Base-by-base conservation (phyloP, 1,140 invertebrate species). In the Lepidotrigona ventralis region DNA sequence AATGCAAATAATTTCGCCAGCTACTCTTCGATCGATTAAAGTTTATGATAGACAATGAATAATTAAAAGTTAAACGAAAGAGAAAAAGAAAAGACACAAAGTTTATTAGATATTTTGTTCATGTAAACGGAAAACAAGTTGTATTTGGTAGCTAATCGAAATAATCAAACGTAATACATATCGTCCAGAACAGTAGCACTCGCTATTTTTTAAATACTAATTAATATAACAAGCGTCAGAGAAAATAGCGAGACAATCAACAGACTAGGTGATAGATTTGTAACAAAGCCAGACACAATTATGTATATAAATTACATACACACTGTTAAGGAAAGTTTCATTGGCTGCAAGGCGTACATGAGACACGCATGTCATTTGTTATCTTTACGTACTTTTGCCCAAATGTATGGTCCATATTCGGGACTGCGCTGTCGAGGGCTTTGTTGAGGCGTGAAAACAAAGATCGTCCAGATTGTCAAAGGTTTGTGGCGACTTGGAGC, bases 241-340 rank as follows among this genome's bases (percentile, higher is more conserved):
- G 78, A 54, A 85, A 88, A 86, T 81, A 70, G 81, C 70, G 53
- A 70, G 64, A 76, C 79, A 74, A 88, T 88, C 86, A 86, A 88
- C 85, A 81, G 81, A 85, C 80, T 72, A 60, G 77, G 79, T 68
- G 70, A 70, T 19, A 56, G 78, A 56, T 81, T 84, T 73, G 86
- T 86, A 79, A 86, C 86, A 82, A 88, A 86, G 69, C 68, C 72
- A 19, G 26, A 74, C 66, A 81, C 82, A 81, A 88, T 88, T 86
- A 88, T 84, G 81, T 81, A 84, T 86, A 85, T 86, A 86, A 88
- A 88, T 86, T 84, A 60, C 74, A 74, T 64, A 78, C 81, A 33
- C 33, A 33, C 33, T 33, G 33, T 33, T 33, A 33, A 33, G 33
- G 33, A 33, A 33, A 33, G 33, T 33, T 33, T 33, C 33, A 3